Evolutionary conservation across 1,140 invertebrate species (phyloP).

Genomic region (Bombus difficillimus): DNA sequence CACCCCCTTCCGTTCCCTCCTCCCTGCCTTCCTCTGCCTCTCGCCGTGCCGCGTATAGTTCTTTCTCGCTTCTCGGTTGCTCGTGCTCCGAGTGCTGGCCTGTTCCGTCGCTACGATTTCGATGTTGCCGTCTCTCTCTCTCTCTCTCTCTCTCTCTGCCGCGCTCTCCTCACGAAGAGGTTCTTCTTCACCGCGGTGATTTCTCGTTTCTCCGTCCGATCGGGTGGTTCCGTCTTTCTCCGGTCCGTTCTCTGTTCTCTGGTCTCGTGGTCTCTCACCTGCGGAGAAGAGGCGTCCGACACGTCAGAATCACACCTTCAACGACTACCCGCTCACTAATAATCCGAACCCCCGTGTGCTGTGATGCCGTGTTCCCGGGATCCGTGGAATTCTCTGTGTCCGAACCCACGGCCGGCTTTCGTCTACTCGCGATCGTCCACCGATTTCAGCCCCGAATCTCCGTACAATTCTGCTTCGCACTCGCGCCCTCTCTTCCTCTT

Average conservation of each 20-base stretch:
- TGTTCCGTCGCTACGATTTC: slow-evolving; percentile 47
- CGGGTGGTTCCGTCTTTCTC: background rate
- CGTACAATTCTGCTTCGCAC: background rate
- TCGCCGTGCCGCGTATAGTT: slow-evolving; percentile 35
- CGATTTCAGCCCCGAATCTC: background rate
- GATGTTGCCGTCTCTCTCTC: slow-evolving; percentile 48
- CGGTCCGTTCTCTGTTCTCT: slow-evolving; percentile 15
- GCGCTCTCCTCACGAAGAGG: slow-evolving; percentile 9
- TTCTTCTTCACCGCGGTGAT: slow-evolving; percentile 16
- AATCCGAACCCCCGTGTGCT: slow-evolving; percentile 70
- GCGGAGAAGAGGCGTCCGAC: slow-evolving; percentile 76
- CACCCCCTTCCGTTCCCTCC: slow-evolving; percentile 64
- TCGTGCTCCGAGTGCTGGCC: slow-evolving; percentile 12
- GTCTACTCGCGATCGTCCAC: slow-evolving; percentile 33
- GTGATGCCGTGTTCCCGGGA: slow-evolving; percentile 60
- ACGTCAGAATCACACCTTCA: slow-evolving; percentile 82
- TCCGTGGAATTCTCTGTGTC: slow-evolving; percentile 56
- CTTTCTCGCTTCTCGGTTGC: slow-evolving; percentile 26
- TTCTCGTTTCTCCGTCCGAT: background rate
- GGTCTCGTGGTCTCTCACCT: slow-evolving; percentile 75
- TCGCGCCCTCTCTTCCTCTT: background rate
- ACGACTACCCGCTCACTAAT: slow-evolving; percentile 77
- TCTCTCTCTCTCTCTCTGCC: slow-evolving; percentile 42
- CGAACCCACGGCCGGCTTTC: slow-evolving; percentile 49
- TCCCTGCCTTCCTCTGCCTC: slow-evolving; percentile 56